Evolutionary conservation across 2,797 vertebrate genomes (phyloP).

Genomic region (Platyrinchus mystaceus): DNA sequence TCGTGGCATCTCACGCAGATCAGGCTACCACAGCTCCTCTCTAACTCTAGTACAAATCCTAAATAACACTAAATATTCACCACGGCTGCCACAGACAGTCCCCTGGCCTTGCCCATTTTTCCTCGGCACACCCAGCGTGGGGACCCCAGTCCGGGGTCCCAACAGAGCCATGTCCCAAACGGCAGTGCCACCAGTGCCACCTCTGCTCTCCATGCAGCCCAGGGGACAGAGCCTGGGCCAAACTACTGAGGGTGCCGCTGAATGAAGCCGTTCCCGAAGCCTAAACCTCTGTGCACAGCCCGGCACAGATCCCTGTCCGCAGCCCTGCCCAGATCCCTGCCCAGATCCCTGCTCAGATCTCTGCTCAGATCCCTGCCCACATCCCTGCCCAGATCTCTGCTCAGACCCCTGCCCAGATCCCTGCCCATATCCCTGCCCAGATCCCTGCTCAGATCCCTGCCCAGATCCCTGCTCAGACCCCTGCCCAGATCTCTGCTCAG

Average conservation of each 20-base stretch:
- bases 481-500: too few species aligned
- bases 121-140: neutral
- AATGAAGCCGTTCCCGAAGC: too few species aligned
- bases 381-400: too few species aligned
- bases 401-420: neutral
- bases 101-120: accelerated
- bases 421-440: neutral
- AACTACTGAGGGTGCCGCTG: accelerated
- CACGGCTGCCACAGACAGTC: neutral
- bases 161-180: accelerated
- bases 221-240: neutral
- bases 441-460: too few species aligned
- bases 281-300: too few species aligned
- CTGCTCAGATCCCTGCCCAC: neutral
- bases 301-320: too few species aligned
- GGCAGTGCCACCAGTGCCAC: accelerated
- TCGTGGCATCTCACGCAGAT: neutral
- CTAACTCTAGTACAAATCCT: neutral
- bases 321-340: too few species aligned
- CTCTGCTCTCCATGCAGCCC: accelerated
- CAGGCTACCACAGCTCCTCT: neutral
- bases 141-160: too few species aligned
- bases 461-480: too few species aligned
- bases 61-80: neutral
- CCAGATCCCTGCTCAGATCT: too few species aligned